Conservation (phyloP, 2,113 vertebrate genomes). For the Phylloscopus trochiloides region DNA sequence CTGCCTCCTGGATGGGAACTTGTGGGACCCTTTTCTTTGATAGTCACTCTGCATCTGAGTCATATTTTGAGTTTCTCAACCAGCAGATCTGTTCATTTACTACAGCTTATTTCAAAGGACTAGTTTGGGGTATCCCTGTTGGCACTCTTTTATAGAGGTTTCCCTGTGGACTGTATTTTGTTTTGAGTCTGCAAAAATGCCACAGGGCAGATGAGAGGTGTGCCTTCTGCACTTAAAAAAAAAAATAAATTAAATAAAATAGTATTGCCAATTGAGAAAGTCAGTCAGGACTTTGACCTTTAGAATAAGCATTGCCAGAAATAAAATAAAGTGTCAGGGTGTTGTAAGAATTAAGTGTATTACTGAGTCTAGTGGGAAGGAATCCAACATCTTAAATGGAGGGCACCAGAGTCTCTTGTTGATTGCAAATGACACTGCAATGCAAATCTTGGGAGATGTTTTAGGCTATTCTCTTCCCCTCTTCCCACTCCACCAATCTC, state of each 20-base stretch:
- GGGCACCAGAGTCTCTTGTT: background rate
- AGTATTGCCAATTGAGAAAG: background rate
- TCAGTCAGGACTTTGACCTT: slow-evolving; percentile 7
- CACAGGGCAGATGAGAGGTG: background rate
- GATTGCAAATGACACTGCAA: background rate
- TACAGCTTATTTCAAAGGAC: background rate
- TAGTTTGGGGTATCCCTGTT: background rate
- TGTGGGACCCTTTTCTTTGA: background rate
- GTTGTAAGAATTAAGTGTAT: slow-evolving; percentile 27
- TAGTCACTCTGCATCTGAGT: background rate
- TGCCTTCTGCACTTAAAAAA: background rate
- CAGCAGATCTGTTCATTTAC: background rate
- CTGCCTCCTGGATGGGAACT: background rate
- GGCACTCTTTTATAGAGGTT: background rate
- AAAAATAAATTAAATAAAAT: background rate
- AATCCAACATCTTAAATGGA: background rate
- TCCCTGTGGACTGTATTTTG: background rate
- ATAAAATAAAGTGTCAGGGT: slow-evolving; percentile 4
- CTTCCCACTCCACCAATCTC: background rate
- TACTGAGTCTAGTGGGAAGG: background rate
- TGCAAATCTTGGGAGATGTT: background rate
- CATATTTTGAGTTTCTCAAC: background rate
- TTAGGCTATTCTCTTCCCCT: background rate
- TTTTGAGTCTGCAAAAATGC: background rate
- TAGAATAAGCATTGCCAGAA: slow-evolving; percentile 12